Evolutionary conservation across 2,797 vertebrate genomes (phyloP), one percentile per base, ranked within the genome.

Genomic region (Artibeus lituratus): DNA sequence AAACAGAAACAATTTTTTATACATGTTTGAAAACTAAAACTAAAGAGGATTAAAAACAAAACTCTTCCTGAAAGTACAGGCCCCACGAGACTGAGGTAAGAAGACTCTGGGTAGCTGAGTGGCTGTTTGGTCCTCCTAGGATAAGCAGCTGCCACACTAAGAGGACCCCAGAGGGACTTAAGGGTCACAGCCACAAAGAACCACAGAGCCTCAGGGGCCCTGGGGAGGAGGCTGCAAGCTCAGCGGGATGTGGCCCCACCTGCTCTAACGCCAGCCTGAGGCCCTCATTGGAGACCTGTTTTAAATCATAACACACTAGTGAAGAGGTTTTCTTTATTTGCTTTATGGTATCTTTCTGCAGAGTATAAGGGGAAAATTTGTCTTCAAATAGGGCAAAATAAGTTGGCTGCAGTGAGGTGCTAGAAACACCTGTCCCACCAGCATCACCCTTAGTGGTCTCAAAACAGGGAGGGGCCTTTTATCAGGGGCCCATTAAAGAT

Each of bases 71-170:
- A 92, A 96, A 94, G 49, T 42, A 83, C 82, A 94, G 70, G 9
- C 26, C 67, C 9, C 70, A 49, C 53, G 89, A 87, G 91, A 55
- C 49, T 35, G 22, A 6, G 39, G 53, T 15, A 5, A 7, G 57
- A 82, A 37, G 35, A 51, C 55, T 73, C 73, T 55, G 57, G 11
- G n/a, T 70, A 87, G 59, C 39, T 90, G 16, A 1, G 21, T 44
- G 59, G 29, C 70, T 96, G 24, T 77, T 94, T 87, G 49, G 53
- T 53, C 84, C 77, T 93, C 42, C 22, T 44, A 29, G 9, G 69
- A 35, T 87, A 22, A 92, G 70, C 93, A 96, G 85, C 90, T 93
- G 90, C 62, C 84, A 96, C 87, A 80, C 32, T 88, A 92, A 94
- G 39, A 80, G 55, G 62, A 88, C 39, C 24, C 55, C 70, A 88